phyloP scores from a whole-genome alignment of 2,797 vertebrate genomes.

The Steatocranus sp. region DNA sequence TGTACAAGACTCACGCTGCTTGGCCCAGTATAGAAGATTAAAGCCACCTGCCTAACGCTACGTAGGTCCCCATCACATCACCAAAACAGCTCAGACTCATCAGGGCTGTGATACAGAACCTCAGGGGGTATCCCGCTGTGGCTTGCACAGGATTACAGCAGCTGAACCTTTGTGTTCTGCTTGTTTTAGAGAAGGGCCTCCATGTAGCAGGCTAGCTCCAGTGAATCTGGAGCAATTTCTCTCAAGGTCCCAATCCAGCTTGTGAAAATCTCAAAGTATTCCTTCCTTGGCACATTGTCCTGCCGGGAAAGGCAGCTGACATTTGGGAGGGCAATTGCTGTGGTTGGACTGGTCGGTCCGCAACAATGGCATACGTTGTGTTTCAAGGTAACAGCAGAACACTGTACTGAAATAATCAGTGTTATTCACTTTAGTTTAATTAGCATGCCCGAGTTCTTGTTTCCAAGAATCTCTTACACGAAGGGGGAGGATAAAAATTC shows the following conservation, averaged over 20 bases:
- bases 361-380: fast-evolving
- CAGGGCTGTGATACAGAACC: background rate
- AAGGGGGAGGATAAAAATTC: background rate
- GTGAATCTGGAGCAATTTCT: background rate
- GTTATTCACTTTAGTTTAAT: background rate
- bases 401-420: background rate
- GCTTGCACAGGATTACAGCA: background rate
- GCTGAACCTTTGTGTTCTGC: background rate
- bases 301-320: background rate
- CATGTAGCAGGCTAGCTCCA: background rate
- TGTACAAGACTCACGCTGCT: background rate
- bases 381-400: background rate
- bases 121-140: background rate
- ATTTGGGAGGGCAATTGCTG: background rate
- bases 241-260: background rate
- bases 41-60: background rate
- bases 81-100: background rate
- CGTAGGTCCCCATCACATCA: background rate
- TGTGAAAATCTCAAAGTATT: background rate
- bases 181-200: background rate
- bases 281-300: background rate
- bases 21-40: background rate
- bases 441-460: background rate
- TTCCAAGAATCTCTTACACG: background rate
- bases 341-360: background rate